Base-by-base conservation (phyloP, 2,113 vertebrate species). In the Emydura subglobosa region DNA sequence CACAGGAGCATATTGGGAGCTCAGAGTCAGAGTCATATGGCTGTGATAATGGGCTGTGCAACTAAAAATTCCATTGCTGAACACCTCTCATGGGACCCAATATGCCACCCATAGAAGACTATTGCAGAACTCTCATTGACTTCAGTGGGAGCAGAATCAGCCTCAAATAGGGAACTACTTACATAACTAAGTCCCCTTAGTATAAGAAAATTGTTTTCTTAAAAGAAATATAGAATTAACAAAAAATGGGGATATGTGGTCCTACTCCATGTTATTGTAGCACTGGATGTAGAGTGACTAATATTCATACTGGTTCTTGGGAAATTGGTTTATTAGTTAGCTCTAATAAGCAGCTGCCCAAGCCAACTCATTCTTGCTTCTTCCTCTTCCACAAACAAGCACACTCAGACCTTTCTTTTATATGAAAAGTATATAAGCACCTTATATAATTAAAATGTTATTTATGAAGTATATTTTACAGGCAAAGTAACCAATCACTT, bases 151-250 rank as follows among this genome's bases (percentile, higher is more conserved):
- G 3, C 10, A 22, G 86, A 94, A 90, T 10, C 47, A 47, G 47
- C 47, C 47, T 74, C 59, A 83, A n/a, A 50, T 54, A 16, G 55
- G 42, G 53, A 39, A 57, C 13, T 19, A 21, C 2, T n/a, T 78
- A 7, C 47, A 61, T 65, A 87, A 59, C 5, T 22, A 53, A 25
- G 74, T 31, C 27, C 91, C 92, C 85, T 79, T 65, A 17, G 12
- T 29, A 65, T 34, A 34, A 65, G 31, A 83, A 84, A 74, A 34
- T 49, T 50, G 82, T 80, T 96, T 93, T 74, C 61, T 53, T 27
- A 49, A 93, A 87, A 82, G 87, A 89, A 91, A 91, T 88, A 55
- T 0, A 55, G 24, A 55, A 25, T 10, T 25, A 86, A 53, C 39
- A 82, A 53, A 86, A 34, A 34, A 2, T 39, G 22, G 34, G 39